phyloP scores from a whole-genome alignment of 2,113 vertebrate species.

The Dascyllus trimaculatus region DNA sequence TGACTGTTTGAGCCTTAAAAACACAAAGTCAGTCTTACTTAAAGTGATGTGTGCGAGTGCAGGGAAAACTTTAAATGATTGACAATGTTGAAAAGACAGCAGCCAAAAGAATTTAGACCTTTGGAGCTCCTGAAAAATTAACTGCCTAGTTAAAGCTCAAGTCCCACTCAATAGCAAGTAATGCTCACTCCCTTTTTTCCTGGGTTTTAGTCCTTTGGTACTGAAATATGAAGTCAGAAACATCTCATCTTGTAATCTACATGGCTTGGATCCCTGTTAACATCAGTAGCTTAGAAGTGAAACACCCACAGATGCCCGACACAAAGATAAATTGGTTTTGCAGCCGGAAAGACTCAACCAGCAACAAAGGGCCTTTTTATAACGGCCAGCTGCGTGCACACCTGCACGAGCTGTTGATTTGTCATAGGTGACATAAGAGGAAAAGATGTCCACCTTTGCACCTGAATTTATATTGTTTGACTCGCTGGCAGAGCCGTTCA shows the following conservation, averaged over 20 bases:
- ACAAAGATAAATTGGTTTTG: not conserved
- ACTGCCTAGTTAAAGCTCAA: not conserved
- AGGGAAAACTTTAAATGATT: not conserved
- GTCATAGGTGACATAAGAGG: conserved; percentile 9
- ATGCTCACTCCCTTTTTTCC: not conserved
- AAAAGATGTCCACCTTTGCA: conserved; percentile 58
- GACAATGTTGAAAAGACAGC: too few relatives aligned
- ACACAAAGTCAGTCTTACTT: not conserved
- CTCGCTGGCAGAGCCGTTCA: conserved; percentile 51
- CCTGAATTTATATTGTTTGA: conserved; percentile 21
- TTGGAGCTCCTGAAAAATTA: not conserved
- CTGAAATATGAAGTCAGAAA: not conserved
- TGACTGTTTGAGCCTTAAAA: not conserved
- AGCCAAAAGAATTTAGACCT: too few relatives aligned
- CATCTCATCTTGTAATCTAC: too few relatives aligned
- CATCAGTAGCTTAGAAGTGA: too few relatives aligned
- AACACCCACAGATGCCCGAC: too few relatives aligned
- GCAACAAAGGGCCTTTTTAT: not conserved
- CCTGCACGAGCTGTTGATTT: not conserved
- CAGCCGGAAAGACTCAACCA: not conserved
- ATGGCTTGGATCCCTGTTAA: too few relatives aligned
- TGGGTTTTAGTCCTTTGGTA: too few relatives aligned
- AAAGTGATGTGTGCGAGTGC: not conserved
- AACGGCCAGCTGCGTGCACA: not conserved
- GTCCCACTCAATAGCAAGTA: not conserved